These are phyloP conservation scores for Aphaenogaster floridana DNA, from an alignment of 1,140 invertebrate genomes.

Conservation along the genomic window DNA sequence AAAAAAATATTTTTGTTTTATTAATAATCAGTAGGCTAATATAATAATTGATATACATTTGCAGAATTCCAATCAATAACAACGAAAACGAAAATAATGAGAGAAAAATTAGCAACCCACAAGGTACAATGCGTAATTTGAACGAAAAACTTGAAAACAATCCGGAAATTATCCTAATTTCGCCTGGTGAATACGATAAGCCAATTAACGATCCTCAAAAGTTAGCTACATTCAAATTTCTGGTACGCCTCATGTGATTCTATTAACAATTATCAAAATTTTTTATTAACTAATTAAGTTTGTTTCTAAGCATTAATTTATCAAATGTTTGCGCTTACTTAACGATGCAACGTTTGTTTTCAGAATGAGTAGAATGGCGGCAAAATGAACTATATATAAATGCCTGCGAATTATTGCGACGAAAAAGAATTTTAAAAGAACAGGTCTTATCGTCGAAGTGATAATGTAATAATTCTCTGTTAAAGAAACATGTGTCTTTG, in stretches of 20 bases:
- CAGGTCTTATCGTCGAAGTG: slow-evolving; percentile 14
- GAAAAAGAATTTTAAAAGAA: slow-evolving; percentile 11
- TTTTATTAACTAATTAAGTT: slow-evolving; percentile 17
- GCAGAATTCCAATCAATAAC: slow-evolving; percentile 84
- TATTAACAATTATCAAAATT: background rate
- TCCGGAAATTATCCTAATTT: slow-evolving; percentile 61
- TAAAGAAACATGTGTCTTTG: background rate
- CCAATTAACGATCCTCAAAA: slow-evolving; percentile 49
- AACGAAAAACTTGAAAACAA: slow-evolving; percentile 58
- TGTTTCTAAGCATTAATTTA: background rate
- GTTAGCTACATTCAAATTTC: slow-evolving; percentile 58
- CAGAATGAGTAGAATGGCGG: slow-evolving; percentile 10
- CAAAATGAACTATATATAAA: slow-evolving; percentile 22
- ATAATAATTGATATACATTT: slow-evolving; percentile 21
- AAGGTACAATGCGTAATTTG: slow-evolving; percentile 22
- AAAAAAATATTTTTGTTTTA: background rate
- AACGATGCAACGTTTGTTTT: background rate
- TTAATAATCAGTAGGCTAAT: slow-evolving; percentile 4
- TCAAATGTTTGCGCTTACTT: background rate
- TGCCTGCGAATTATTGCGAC: background rate
- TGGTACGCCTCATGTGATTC: slow-evolving; percentile 53
- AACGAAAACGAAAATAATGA: slow-evolving; percentile 76
- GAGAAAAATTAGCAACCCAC: slow-evolving; percentile 18
- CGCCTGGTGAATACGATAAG: slow-evolving; percentile 48
- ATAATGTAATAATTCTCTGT: slow-evolving; percentile 41